Evolutionary conservation across 2,797 vertebrate species (phyloP).

Genomic region (Malurus splendens): DNA sequence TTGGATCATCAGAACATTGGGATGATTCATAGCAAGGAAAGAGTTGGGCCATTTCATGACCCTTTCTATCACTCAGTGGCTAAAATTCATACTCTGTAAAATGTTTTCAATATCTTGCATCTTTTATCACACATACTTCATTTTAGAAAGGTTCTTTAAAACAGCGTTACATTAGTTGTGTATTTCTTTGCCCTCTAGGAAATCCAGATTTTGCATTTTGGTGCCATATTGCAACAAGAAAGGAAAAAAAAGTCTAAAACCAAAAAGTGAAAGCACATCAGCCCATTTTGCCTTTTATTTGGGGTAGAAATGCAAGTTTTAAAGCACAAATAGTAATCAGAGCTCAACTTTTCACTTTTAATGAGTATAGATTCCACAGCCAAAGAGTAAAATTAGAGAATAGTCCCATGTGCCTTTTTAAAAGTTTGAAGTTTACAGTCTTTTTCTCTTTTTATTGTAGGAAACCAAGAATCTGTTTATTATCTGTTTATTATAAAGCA

Average conservation of each 20-base stretch:
- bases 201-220: background rate
- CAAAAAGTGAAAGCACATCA: background rate
- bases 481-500: conserved; percentile 53
- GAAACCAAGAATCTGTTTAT: conserved; percentile 51
- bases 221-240: background rate
- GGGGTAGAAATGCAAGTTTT: background rate
- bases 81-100: background rate
- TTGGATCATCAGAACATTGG: background rate
- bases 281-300: background rate
- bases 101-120: background rate
- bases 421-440: conserved; percentile 5
- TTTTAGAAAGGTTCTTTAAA: background rate
- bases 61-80: background rate
- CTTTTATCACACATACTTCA: background rate
- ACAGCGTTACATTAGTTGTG: background rate
- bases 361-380: conserved; percentile 36
- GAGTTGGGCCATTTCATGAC: background rate
- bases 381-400: conserved; percentile 33
- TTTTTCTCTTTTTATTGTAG: conserved; percentile 42
- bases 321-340: background rate
- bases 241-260: background rate
- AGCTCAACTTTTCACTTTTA: conserved; percentile 24
- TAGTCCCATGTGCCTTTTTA: conserved; percentile 8
- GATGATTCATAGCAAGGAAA: background rate
- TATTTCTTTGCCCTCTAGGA: background rate